These are phyloP conservation scores for Drosophila meridionalis DNA, from an alignment of 2,888 invertebrate species.

Conservation along the genomic window DNA sequence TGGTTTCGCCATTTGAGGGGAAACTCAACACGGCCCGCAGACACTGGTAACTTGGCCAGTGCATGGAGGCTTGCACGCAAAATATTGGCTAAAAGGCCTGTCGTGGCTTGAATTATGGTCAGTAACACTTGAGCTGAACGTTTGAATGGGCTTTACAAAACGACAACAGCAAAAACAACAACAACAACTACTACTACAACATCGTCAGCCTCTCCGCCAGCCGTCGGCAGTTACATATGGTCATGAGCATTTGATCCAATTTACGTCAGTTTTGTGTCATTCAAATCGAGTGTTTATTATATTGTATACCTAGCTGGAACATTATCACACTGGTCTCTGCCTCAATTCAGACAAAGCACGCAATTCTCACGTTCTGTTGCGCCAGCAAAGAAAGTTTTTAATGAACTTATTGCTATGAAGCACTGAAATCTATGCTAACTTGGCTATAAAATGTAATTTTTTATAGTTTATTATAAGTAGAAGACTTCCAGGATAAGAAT, in stretches of 20 bases:
- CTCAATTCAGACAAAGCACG: background rate
- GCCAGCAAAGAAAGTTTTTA: background rate
- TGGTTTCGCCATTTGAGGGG: conserved; percentile 55
- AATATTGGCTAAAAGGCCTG: conserved; percentile 72
- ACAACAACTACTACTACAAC: conserved; percentile 24
- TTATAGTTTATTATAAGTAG: too few species aligned
- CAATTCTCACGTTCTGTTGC: conserved; percentile 1
- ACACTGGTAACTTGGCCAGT: conserved; percentile 45
- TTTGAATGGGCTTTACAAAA: conserved; percentile 74
- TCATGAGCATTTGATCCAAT: conserved; percentile 68
- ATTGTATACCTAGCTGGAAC: conserved; percentile 1
- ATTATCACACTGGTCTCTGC: background rate
- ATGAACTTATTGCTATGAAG: background rate
- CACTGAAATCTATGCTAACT: background rate
- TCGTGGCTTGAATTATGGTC: conserved; percentile 72
- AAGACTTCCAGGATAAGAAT: background rate
- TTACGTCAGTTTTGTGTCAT: conserved; percentile 78
- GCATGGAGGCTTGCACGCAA: conserved; percentile 52
- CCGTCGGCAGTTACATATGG: conserved; percentile 71
- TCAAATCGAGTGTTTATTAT: conserved; percentile 75
- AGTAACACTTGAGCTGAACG: conserved; percentile 73
- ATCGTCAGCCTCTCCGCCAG: conserved; percentile 18
- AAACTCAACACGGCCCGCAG: conserved; percentile 66
- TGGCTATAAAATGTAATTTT: background rate
- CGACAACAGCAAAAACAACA: conserved; percentile 24